A percentile compares a stretch with the other conserved stretches of the same genome.
These are phyloP conservation scores for Galeruca laticollis DNA, from an alignment of 2,888 invertebrate genomes.

Conservation along the genomic window DNA sequence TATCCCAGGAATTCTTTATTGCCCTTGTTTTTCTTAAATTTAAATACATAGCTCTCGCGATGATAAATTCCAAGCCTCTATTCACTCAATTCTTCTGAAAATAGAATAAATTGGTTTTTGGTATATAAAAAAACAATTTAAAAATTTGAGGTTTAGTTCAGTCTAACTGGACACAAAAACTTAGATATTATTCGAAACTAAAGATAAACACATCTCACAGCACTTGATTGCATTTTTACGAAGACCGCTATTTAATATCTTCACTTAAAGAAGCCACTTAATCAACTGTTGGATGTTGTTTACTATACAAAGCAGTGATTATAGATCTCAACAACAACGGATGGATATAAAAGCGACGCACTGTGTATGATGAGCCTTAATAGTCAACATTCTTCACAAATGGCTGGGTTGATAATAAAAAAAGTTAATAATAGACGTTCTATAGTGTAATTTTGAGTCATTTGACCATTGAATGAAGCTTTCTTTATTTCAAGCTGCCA, in stretches of 20 bases:
- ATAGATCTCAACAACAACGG: constrained; percentile 12
- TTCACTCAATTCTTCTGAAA: background rate
- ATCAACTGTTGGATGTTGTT: constrained; percentile 24
- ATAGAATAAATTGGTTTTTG: background rate
- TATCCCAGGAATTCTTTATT: too few relatives aligned
- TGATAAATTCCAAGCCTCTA: too few relatives aligned
- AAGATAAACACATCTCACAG: background rate
- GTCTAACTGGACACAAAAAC: background rate
- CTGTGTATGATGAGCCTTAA: constrained; percentile 10
- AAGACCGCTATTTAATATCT: constrained; percentile 18
- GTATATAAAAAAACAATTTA: background rate
- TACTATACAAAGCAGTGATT: constrained; percentile 26
- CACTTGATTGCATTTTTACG: constrained; percentile 16
- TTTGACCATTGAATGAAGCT: constrained; percentile 6
- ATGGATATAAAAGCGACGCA: background rate
- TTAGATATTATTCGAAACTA: background rate
- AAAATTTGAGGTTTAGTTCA: background rate
- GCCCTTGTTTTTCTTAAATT: too few relatives aligned
- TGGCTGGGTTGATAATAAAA: constrained; percentile 8
- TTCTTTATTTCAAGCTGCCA: constrained; percentile 29
- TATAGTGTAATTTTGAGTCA: constrained; percentile 11
- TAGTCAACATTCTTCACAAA: constrained; percentile 9
- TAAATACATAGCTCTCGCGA: too few relatives aligned
- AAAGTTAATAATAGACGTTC: constrained; percentile 10
- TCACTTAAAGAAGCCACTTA: constrained; percentile 23